Conservation (phyloP, 2,888 invertebrate species). For the Tholera decimalis region DNA sequence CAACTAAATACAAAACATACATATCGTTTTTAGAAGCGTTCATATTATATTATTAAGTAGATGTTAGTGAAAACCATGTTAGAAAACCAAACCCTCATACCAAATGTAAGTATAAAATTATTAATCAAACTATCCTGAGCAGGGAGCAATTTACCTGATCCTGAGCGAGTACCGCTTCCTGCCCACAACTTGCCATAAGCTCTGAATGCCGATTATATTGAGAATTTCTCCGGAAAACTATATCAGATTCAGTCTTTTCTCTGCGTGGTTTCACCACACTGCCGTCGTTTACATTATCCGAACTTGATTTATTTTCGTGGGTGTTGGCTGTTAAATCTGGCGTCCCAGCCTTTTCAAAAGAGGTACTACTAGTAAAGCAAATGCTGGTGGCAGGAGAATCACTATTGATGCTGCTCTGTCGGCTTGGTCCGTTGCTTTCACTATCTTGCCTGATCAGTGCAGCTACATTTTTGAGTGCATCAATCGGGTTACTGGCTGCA, state of each 20-base stretch:
- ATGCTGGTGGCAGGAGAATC: slow-evolving; percentile 87
- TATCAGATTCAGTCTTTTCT: slow-evolving; percentile 97
- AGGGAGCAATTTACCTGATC: slow-evolving; percentile 89
- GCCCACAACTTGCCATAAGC: slow-evolving; percentile 85
- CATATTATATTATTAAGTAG: slow-evolving; percentile 66
- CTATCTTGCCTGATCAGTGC: slow-evolving; percentile 85
- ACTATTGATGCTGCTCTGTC: slow-evolving; percentile 86
- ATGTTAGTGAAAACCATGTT: slow-evolving; percentile 84
- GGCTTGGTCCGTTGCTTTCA: slow-evolving; percentile 80
- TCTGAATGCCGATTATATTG: slow-evolving; percentile 87
- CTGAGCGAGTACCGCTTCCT: slow-evolving; percentile 91
- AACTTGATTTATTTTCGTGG: slow-evolving; percentile 74
- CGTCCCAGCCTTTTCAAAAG: slow-evolving; percentile 82
- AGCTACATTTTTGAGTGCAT: slow-evolving; percentile 86
- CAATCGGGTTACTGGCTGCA: slow-evolving; percentile 81
- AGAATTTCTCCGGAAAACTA: slow-evolving; percentile 93
- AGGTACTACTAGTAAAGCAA: slow-evolving; percentile 79
- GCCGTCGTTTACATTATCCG: slow-evolving; percentile 73
- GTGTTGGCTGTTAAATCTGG: slow-evolving; percentile 84
- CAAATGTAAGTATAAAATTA: slow-evolving; percentile 83
- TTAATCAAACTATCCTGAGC: slow-evolving; percentile 88
- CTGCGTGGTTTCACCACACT: slow-evolving; percentile 93
- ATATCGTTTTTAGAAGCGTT: slow-evolving; percentile 74
- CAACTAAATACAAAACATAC: slow-evolving; percentile 70
- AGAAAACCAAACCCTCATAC: slow-evolving; percentile 87